Evolutionary conservation across 2,888 invertebrate genomes (phyloP).

Genomic region (Hyles lineata): DNA sequence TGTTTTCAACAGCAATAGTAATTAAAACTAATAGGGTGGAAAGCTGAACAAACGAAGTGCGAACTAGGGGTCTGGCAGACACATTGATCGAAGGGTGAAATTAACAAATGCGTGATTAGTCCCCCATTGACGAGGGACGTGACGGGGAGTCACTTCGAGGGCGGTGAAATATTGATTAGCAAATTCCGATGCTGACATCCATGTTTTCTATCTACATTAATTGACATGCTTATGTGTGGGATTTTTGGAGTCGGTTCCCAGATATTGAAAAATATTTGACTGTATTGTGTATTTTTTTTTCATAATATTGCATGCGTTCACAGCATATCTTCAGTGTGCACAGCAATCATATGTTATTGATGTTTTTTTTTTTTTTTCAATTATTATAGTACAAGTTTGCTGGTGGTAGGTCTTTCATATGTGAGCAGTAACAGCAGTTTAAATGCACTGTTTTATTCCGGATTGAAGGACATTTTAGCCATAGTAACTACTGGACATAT

Average conservation of each 20-base stretch:
- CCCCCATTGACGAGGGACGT: constrained; percentile 22
- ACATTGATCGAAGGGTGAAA: constrained; percentile 18
- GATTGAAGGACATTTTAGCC: too few relatives aligned
- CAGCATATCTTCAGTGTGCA: too few relatives aligned
- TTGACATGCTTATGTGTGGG: neutral
- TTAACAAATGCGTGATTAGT: constrained; percentile 24
- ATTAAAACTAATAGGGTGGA: neutral
- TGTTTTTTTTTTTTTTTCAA: too few relatives aligned
- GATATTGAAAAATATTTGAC: too few relatives aligned
- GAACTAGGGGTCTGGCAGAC: constrained; percentile 10
- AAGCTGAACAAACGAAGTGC: constrained; percentile 13
- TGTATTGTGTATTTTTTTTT: too few relatives aligned
- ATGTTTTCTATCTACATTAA: neutral
- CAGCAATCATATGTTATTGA: too few relatives aligned
- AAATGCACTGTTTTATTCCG: too few relatives aligned
- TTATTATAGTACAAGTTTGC: too few relatives aligned
- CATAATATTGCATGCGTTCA: too few relatives aligned
- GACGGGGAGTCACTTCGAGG: constrained; percentile 11
- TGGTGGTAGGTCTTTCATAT: too few relatives aligned
- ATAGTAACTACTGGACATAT: too few relatives aligned
- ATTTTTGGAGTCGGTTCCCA: neutral
- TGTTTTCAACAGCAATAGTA: neutral
- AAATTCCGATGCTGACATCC: neutral
- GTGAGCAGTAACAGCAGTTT: too few relatives aligned
- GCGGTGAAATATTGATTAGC: constrained; percentile 22